A percentile compares a stretch with the other conserved stretches of the same genome.
These are phyloP conservation scores for Drosophila neonasuta DNA, from an alignment of 2,888 invertebrate genomes.

Conservation along the genomic window DNA sequence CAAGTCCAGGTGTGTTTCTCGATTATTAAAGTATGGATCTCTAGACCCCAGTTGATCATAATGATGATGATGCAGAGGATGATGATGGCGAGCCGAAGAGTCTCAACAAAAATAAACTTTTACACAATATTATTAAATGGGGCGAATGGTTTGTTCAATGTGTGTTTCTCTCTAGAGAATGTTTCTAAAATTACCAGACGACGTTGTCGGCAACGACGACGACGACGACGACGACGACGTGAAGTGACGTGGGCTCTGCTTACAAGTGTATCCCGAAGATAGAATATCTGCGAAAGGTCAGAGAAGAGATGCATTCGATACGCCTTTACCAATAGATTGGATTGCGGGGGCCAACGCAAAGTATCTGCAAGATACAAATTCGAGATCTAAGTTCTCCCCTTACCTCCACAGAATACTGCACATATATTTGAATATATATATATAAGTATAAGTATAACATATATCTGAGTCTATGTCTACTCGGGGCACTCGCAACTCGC, in stretches of 20 bases:
- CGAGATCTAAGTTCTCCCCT: slow-evolving; percentile 37
- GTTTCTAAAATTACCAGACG: slow-evolving; percentile 69
- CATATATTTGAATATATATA: background rate
- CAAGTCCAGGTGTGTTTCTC: slow-evolving; percentile 17
- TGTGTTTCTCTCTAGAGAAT: slow-evolving; percentile 55
- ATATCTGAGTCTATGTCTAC: background rate
- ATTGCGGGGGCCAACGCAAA: slow-evolving; percentile 37
- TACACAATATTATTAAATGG: slow-evolving; percentile 74
- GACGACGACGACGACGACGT: background rate
- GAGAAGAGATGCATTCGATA: slow-evolving; percentile 22
- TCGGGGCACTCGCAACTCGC: slow-evolving; percentile 21
- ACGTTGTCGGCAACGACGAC: slow-evolving; percentile 1
- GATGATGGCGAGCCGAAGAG: slow-evolving; percentile 13
- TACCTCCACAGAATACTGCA: slow-evolving; percentile 12
- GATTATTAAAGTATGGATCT: slow-evolving; percentile 53
- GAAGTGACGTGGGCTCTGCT: slow-evolving; percentile 27
- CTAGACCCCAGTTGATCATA: background rate
- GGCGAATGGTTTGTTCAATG: slow-evolving; percentile 61
- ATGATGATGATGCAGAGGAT: background rate
- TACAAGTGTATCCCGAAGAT: slow-evolving; percentile 45
- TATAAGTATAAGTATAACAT: background rate
- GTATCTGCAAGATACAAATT: slow-evolving; percentile 9
- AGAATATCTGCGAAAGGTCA: slow-evolving; percentile 56
- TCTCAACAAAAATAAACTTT: slow-evolving; percentile 71
- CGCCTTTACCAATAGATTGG: background rate